A percentile compares a stretch with the other conserved stretches of the same genome.
Evolutionary conservation across 2,888 invertebrate species (phyloP).

Genomic region (Laothoe populi): DNA sequence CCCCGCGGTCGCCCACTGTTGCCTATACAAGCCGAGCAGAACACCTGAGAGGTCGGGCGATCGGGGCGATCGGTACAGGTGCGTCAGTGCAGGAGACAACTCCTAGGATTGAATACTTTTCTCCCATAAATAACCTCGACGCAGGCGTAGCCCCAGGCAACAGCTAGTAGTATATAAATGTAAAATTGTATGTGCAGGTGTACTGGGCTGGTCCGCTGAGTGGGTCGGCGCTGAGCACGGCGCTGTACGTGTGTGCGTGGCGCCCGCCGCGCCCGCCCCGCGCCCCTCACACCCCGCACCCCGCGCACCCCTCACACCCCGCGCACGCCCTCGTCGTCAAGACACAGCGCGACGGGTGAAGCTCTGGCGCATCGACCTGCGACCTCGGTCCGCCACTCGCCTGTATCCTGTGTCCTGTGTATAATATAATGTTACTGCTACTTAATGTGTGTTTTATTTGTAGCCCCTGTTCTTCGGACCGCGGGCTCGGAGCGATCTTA

Average conservation of each 20-base stretch:
- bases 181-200: conserved; percentile 60
- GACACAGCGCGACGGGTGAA: neutral
- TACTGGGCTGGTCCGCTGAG: conserved; percentile 87
- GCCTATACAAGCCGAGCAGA: too few relatives aligned
- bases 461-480: neutral
- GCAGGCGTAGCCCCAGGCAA: too few relatives aligned
- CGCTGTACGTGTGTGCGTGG: conserved; percentile 55
- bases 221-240: conserved; percentile 53
- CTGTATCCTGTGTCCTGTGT: too few relatives aligned
- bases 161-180: neutral
- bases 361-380: neutral
- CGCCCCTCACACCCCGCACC: conserved; percentile 31
- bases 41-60: too few relatives aligned
- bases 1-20: too few relatives aligned
- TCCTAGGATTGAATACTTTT: too few relatives aligned
- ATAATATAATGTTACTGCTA: neutral
- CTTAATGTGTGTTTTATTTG: neutral
- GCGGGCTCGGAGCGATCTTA: too few relatives aligned
- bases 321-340: neutral
- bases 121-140: too few relatives aligned
- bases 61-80: too few relatives aligned
- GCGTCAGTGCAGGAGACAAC: too few relatives aligned
- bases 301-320: neutral
- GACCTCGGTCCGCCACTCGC: neutral
- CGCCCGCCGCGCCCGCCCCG: conserved; percentile 27